Conservation (phyloP, 2,888 invertebrate genomes). For the Entomobrya proxima region DNA sequence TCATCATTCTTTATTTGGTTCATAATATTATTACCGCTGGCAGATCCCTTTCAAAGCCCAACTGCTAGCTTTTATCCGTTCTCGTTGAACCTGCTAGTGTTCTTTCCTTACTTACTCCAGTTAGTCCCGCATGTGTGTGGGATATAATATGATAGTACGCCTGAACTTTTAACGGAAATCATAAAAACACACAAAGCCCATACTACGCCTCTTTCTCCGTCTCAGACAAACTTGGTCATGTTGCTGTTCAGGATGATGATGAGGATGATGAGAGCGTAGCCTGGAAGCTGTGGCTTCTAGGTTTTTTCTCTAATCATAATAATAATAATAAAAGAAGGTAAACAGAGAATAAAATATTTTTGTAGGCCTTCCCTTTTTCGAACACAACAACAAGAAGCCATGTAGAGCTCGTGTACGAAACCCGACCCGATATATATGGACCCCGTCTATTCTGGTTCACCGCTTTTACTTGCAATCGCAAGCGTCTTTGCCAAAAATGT, state of each 20-base stretch:
- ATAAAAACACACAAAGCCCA: constrained; percentile 7
- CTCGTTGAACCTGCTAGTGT: not conserved
- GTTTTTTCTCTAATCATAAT: not conserved
- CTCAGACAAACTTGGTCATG: not conserved
- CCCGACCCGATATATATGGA: constrained; percentile 4
- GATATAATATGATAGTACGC: not conserved
- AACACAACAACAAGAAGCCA: not conserved
- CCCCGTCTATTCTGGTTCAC: not conserved
- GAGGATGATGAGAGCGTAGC: not conserved
- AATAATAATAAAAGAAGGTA: not conserved
- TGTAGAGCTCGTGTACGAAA: not conserved
- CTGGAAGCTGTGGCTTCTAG: not conserved
- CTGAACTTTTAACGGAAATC: constrained; percentile 15
- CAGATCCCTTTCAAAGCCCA: constrained; percentile 34
- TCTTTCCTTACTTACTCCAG: not conserved
- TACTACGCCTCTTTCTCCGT: not conserved
- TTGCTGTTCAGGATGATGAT: not conserved
- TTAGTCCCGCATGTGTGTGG: not conserved
- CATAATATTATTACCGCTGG: constrained; percentile 41
- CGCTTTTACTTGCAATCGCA: not conserved
- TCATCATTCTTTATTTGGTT: constrained; percentile 38
- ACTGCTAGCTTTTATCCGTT: not conserved
- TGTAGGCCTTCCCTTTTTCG: not conserved
- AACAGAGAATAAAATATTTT: constrained; percentile 23
- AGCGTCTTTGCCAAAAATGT: too few relatives aligned